Evolutionary conservation across 2,888 invertebrate species (phyloP), one percentile per base, ranked within the genome.

Genomic region (Pedicia rivosa): DNA sequence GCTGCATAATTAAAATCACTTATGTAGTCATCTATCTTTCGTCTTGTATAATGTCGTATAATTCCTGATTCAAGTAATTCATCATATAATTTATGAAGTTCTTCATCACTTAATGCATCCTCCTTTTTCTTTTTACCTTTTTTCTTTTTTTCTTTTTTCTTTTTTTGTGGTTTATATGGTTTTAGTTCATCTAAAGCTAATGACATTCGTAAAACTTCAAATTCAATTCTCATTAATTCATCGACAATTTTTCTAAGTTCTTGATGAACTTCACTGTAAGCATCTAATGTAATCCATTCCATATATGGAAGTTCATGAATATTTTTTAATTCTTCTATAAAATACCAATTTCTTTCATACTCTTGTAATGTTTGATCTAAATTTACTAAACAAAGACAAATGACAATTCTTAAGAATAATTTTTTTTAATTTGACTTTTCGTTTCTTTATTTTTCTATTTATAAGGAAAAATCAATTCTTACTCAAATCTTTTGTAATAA

Each of bases 1-100:
- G 68, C 68, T 30, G 63, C 52, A 49, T 68, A 70, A 38, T 67
- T 69, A 28, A 70, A 67, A 46, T 80, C 79, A 0, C 81, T 79
- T 34, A 69, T 59, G 50, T 72, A 78, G 36, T 76, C 71, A 2
- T 65, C 59, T 38, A 83, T 54, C 2, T 55, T 56, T 2, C 62
- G 60, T 34, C 58, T 59, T 0, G 70, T 67, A 48, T 71, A 71
- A 10, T 65, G 59, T 38, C 62, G 66, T 39, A 83, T 74, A 38
- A 84, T 69, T 6, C 52, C 51, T 7, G 40, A 42, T 15, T 48
- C 46, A 39, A 46, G 41, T 15, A 84, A 59, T 54, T 82, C 80
- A 47, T 75, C 66, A 48, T 74, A 80, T 14, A 81, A 54, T 6
- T 76, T 74, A 44, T 73, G 70, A 3, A 66, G 56, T 2, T 66